Base-by-base conservation (phyloP, 2,888 invertebrate genomes). In the Schizaphis graminum region DNA sequence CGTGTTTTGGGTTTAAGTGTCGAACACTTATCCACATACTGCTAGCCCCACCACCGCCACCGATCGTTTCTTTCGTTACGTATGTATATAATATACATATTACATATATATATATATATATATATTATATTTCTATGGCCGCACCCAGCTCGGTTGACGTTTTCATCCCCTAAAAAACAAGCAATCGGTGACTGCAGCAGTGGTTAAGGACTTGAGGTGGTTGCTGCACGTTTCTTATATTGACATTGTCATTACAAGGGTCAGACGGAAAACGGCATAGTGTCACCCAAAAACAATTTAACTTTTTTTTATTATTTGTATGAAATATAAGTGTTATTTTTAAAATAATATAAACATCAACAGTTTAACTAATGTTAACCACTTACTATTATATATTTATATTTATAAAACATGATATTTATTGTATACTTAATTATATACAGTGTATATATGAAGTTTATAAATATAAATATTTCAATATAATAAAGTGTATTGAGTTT, bases 1-100 rank as follows among this genome's bases (percentile, higher is more conserved):
- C 92, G 92, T 92, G 92, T 92, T 92, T 92, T 92, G 35, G 61
- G 91, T 49, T 67, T 88, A 67, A 92, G 92, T 49, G 92, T 67
- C 87, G 87, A 67, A 87, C 57, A n/a, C 86, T 84, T 91, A 85
- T 85, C 84, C 85, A 49, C 3, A 21, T 24, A 35, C 26, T n/a
- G 84, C 28, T 41, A 41, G n/a, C 61, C 13, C n/a, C 56, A 13
- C 44, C 89, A 44, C 49, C 47, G 16, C 47, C 86, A 56, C 35
- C 56, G 35, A 91, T 28, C 91, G 91, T 49, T 53, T 91, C 56
- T 44, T 67, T 56, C 84, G 53, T 85, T 16, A 8, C 41, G 35
- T 88, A 11, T 88, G 10, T 24, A 41, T 84, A 41, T 41, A 77
- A 49, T 49, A 35, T 3, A 41, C 8, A 41, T 84, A 41, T 41